These are phyloP conservation scores for Miltochrista miniata DNA, from an alignment of 2,888 invertebrate species.

Conservation along the genomic window DNA sequence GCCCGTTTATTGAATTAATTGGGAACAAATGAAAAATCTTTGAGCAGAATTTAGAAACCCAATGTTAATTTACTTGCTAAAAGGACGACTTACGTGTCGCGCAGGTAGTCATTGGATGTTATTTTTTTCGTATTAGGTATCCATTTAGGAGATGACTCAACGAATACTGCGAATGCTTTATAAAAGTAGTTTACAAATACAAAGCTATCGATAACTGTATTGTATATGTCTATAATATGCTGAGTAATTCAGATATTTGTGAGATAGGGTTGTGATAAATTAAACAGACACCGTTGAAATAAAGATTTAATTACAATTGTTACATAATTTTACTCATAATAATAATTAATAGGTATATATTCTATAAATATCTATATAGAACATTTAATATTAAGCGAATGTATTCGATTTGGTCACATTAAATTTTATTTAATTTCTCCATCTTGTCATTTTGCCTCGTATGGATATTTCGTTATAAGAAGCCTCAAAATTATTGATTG, in stretches of 20 bases:
- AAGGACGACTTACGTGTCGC: not conserved
- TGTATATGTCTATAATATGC: too few species aligned
- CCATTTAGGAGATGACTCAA: not conserved
- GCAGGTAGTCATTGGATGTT: conserved; percentile 25
- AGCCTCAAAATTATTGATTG: conserved; percentile 47
- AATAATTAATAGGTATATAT: conserved; percentile 79
- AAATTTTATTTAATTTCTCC: conserved; percentile 34
- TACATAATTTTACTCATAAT: conserved; percentile 81
- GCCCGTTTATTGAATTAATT: conserved; percentile 28
- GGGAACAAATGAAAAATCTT: conserved; percentile 34
- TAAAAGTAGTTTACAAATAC: not conserved
- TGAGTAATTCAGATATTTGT: too few species aligned
- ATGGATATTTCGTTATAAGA: conserved; percentile 24
- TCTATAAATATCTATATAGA: conserved; percentile 82
- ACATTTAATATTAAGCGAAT: conserved; percentile 82
- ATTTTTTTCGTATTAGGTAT: not conserved
- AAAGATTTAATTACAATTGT: conserved; percentile 83
- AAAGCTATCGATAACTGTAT: not conserved
- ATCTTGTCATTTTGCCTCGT: conserved; percentile 29
- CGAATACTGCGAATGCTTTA: not conserved
- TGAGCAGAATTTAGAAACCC: conserved; percentile 21
- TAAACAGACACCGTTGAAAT: conserved; percentile 71
- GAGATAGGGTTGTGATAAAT: conserved; percentile 31
- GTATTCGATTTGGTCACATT: conserved; percentile 82
- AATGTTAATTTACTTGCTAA: conserved; percentile 26